Conservation (phyloP, 2,797 vertebrate genomes). For the Sebastes trivittatus region DNA sequence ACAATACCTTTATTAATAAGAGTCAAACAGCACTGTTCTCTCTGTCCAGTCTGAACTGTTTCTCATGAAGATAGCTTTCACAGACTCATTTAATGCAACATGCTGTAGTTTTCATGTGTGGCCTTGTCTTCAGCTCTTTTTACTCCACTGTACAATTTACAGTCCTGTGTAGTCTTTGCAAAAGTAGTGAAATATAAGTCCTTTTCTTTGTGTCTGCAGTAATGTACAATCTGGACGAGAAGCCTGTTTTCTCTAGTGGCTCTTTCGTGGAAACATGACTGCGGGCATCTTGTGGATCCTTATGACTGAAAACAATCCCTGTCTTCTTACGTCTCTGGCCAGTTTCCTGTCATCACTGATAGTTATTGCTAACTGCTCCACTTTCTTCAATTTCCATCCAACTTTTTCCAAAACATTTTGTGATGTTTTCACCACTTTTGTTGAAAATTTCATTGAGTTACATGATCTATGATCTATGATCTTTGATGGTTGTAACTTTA, state of each 20-base stretch:
- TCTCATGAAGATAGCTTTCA: constrained; percentile 37
- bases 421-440: not conserved
- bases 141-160: not conserved
- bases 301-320: constrained; percentile 1
- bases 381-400: not conserved
- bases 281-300: not conserved
- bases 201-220: not conserved
- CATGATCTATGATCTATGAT: not conserved
- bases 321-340: not conserved
- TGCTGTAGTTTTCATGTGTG: constrained; percentile 19
- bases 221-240: not conserved
- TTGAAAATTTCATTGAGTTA: not conserved
- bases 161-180: not conserved
- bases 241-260: not conserved
- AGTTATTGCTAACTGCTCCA: not conserved
- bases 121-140: constrained; percentile 14
- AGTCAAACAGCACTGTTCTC: not conserved
- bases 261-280: not conserved
- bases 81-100: constrained; percentile 33
- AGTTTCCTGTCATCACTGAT: constrained; percentile 18
- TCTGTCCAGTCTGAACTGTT: constrained; percentile 7
- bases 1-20: constrained; percentile 53
- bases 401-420: not conserved
- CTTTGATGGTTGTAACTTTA: no score
- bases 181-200: not conserved